phyloP scores from a whole-genome alignment of 2,113 vertebrate species.

The Tyto alba region DNA sequence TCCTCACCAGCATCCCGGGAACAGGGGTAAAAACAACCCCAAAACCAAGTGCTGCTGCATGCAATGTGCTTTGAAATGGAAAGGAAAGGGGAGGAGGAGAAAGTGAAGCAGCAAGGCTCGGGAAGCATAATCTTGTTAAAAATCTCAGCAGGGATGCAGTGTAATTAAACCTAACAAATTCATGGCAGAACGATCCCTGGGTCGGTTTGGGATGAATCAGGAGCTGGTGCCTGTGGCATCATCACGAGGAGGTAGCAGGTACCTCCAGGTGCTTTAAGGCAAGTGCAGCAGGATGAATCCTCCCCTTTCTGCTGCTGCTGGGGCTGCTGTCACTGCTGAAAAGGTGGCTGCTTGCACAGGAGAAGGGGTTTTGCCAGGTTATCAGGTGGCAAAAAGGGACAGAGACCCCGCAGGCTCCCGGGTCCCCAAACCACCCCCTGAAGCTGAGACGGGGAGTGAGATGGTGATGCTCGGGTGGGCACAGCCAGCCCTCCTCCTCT shows the following conservation, averaged over 20 bases:
- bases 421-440: neutral
- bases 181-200: neutral
- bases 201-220: neutral
- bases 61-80: neutral
- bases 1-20: neutral
- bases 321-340: fast-evolving
- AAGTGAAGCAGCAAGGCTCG: neutral
- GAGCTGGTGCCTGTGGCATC: neutral
- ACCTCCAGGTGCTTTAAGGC: neutral
- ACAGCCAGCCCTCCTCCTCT: neutral
- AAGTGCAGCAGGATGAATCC: neutral
- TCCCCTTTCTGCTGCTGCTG: neutral
- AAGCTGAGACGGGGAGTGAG: fast-evolving
- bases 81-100: neutral
- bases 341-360: neutral
- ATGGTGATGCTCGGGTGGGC: neutral
- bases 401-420: fast-evolving
- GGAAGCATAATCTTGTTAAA: slow-evolving; percentile 2
- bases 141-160: neutral
- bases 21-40: neutral
- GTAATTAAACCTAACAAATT: slow-evolving; percentile 31
- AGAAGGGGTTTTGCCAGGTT: neutral
- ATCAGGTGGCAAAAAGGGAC: neutral
- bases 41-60: neutral
- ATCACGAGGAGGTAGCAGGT: neutral